phyloP scores from a whole-genome alignment of 2,113 vertebrate species.

The Picathartes gymnocephalus region DNA sequence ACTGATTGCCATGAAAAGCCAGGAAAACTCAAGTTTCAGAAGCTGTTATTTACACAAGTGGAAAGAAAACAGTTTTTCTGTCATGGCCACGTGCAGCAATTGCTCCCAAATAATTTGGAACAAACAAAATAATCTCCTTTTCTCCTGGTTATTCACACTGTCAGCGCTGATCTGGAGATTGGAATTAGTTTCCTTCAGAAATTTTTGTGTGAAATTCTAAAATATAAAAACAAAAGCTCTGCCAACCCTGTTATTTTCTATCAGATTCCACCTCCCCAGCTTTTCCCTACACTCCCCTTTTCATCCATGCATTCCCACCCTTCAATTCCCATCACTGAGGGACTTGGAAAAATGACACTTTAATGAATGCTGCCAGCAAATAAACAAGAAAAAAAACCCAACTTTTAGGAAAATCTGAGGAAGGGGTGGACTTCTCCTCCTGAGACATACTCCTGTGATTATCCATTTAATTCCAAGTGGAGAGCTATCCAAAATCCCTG shows the following conservation, averaged over 20 bases:
- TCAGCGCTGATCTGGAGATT: not conserved
- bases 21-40: not conserved
- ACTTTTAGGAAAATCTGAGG: not conserved
- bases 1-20: not conserved
- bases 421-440: not conserved
- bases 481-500: not conserved
- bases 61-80: not conserved
- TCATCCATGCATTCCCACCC: not conserved
- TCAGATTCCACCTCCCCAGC: not conserved
- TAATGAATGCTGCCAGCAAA: not conserved
- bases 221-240: not conserved
- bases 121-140: not conserved
- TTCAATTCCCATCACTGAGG: not conserved
- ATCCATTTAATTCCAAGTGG: not conserved
- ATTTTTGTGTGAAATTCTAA: not conserved
- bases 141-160: not conserved
- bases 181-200: not conserved
- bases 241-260: not conserved
- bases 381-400: not conserved
- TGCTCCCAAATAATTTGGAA: not conserved
- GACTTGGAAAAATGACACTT: not conserved
- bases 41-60: not conserved
- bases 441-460: not conserved
- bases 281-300: not conserved
- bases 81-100: accelerated